These are phyloP conservation scores for Clamator glandarius DNA, from an alignment of 2,797 vertebrate species.

Conservation along the genomic window DNA sequence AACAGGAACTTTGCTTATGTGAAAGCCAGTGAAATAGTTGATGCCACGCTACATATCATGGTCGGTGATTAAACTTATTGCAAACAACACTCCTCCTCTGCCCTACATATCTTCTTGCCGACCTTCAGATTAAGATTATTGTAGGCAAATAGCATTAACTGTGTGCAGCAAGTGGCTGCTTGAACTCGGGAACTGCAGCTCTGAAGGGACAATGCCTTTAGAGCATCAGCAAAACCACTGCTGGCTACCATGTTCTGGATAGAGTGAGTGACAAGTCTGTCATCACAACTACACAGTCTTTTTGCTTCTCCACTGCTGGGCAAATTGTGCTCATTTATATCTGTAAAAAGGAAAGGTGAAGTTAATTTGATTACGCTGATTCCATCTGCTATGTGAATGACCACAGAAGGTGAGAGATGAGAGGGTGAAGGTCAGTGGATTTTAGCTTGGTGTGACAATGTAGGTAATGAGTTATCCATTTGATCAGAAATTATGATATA, in stretches of 20 bases:
- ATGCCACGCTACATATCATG: neutral
- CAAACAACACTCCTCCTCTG: neutral
- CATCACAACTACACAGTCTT: neutral
- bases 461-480: neutral
- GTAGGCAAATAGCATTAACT: neutral
- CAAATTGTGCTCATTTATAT: neutral
- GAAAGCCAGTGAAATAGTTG: neutral
- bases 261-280: neutral
- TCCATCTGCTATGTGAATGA: neutral
- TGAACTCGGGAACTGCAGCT: neutral
- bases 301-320: neutral
- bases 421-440: neutral
- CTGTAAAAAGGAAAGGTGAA: neutral
- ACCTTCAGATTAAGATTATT: neutral
- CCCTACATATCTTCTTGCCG: neutral
- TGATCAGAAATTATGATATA: neutral
- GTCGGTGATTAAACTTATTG: neutral
- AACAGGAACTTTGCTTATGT: neutral
- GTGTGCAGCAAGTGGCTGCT: no score
- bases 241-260: rapidly evolving
- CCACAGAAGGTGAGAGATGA: neutral
- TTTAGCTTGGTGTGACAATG: neutral
- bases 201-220: neutral
- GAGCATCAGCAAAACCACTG: neutral
- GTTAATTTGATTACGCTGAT: neutral